phyloP scores from a whole-genome alignment of 2,888 invertebrate genomes.

The Drosophila limbata region DNA sequence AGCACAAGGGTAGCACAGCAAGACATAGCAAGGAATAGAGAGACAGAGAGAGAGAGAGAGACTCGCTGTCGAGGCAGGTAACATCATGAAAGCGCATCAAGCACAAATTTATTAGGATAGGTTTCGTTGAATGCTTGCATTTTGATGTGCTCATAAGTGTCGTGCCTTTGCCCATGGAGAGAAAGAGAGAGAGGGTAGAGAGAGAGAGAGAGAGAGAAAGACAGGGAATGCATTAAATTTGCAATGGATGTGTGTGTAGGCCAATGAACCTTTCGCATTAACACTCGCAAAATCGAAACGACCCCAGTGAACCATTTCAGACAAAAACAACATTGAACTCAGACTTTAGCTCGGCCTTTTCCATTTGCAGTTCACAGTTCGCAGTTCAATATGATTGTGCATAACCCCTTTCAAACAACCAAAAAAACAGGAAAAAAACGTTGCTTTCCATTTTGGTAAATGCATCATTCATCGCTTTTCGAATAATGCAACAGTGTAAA shows the following conservation, averaged over 20 bases:
- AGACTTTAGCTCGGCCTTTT: constrained; percentile 9
- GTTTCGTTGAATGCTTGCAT: constrained; percentile 76
- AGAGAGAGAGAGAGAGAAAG: background rate
- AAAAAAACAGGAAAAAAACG: background rate
- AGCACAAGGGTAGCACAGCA: constrained; percentile 58
- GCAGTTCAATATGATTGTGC: constrained; percentile 52
- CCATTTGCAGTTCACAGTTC: constrained; percentile 35
- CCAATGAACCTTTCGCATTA: constrained; percentile 61
- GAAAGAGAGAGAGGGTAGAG: background rate
- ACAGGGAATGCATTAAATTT: constrained; percentile 32
- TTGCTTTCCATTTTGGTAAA: constrained; percentile 28
- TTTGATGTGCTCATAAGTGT: constrained; percentile 70
- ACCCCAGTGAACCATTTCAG: constrained; percentile 29
- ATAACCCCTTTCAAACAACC: constrained; percentile 16
- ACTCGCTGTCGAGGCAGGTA: constrained; percentile 60
- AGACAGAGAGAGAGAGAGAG: constrained; percentile 1
- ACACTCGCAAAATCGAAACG: constrained; percentile 26
- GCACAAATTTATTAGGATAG: constrained; percentile 81
- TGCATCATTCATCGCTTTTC: constrained; percentile 36
- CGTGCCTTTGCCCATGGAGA: constrained; percentile 9
- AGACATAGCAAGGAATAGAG: constrained; percentile 10
- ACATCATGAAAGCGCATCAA: constrained; percentile 78
- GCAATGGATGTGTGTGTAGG: constrained; percentile 40
- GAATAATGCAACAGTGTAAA: constrained; percentile 20
- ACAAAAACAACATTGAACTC: constrained; percentile 17